Evolutionary conservation across 2,888 invertebrate genomes (phyloP).

Genomic region (Darwinula stevensoni): DNA sequence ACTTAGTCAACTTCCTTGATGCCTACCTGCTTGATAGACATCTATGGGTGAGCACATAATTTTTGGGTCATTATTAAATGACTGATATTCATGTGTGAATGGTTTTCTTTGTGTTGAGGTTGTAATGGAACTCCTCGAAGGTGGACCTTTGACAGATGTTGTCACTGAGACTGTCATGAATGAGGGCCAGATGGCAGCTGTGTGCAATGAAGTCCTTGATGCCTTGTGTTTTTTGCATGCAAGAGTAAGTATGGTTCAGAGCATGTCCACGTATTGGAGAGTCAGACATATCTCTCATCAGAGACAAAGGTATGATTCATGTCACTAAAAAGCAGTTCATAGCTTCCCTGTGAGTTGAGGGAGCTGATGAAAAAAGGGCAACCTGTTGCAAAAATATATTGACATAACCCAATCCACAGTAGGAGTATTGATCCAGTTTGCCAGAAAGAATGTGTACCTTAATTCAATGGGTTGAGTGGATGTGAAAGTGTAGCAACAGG

Average conservation of each 20-base stretch:
- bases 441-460: too few species aligned
- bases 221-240: slow-evolving; percentile 68
- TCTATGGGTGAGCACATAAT: slow-evolving; percentile 38
- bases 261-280: background rate
- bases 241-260: slow-evolving; percentile 18
- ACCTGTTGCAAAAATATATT: too few species aligned
- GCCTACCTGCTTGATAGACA: slow-evolving; percentile 71
- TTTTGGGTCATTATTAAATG: too few species aligned
- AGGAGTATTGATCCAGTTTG: too few species aligned
- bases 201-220: slow-evolving; percentile 51
- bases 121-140: slow-evolving; percentile 77
- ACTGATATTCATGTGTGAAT: background rate
- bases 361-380: too few species aligned
- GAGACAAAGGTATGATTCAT: background rate
- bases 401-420: too few species aligned
- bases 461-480: too few species aligned
- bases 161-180: slow-evolving; percentile 92
- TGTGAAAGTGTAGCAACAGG: too few species aligned
- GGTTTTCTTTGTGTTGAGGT: slow-evolving; percentile 15
- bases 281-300: background rate
- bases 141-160: slow-evolving; percentile 84
- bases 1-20: slow-evolving; percentile 80
- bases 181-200: slow-evolving; percentile 83
- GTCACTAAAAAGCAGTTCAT: background rate
- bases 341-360: too few species aligned